Percentiles rank a stretch among this genome's conserved stretches.
These are phyloP conservation scores for Drosophila simulans DNA, from an alignment of 1,140 invertebrate genomes.

Conservation along the genomic window DNA sequence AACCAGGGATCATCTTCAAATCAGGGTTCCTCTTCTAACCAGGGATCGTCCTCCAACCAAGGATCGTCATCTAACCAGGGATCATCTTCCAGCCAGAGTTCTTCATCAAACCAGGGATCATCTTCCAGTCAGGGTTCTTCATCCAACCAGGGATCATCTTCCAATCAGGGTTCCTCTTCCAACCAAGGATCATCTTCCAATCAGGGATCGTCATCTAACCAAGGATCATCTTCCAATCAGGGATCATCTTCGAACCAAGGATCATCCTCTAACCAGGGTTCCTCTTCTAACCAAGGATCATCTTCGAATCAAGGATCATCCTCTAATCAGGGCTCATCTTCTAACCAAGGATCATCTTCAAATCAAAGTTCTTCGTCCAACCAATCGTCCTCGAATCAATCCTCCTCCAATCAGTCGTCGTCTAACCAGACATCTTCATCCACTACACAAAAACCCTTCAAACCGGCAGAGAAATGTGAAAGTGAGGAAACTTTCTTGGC, in stretches of 20 bases:
- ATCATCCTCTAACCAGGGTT: constrained; percentile 43
- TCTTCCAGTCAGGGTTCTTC: constrained; percentile 21
- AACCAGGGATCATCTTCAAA: constrained; percentile 34
- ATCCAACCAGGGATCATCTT: constrained; percentile 11
- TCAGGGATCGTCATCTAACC: constrained; percentile 17
- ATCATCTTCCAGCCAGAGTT: constrained; percentile 41
- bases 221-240: constrained; percentile 16
- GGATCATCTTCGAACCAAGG: constrained; percentile 40
- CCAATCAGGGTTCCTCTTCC: constrained; percentile 3
- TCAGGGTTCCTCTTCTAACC: constrained; percentile 42
- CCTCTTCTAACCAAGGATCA: constrained; percentile 38
- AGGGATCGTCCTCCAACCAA: constrained; percentile 25
- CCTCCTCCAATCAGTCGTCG: constrained; percentile 33
- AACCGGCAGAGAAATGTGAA: constrained; percentile 77
- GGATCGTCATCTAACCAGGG: constrained; percentile 12
- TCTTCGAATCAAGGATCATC: constrained; percentile 48
- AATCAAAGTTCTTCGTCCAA: constrained; percentile 37
- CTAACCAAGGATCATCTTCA: constrained; percentile 43
- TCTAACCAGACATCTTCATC: constrained; percentile 28
- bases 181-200: constrained; percentile 36
- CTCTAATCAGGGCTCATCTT: constrained; percentile 27
- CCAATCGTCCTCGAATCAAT: constrained; percentile 30
- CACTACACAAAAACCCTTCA: constrained; percentile 70
- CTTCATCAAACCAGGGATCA: constrained; percentile 30
- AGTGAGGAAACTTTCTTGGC: constrained; percentile 86